A percentile compares a stretch with the other conserved stretches of the same genome.
Evolutionary conservation across 2,888 invertebrate species (phyloP).

Genomic region (Acronicta psi): DNA sequence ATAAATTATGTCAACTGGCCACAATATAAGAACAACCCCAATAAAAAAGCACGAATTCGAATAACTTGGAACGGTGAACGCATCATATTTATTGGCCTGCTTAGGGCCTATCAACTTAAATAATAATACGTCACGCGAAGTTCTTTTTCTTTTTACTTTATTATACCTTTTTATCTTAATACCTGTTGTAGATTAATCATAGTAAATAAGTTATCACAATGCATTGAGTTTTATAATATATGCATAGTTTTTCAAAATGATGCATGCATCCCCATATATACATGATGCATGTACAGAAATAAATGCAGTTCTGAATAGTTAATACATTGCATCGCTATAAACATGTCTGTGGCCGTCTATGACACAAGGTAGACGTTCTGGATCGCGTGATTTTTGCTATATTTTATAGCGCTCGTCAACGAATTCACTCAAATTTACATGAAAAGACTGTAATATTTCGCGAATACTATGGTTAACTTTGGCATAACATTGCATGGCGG

Average conservation of each 20-base stretch:
- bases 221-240: not conserved
- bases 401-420: slow-evolving; percentile 59
- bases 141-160: not conserved
- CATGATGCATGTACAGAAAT: not conserved
- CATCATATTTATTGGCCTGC: slow-evolving; percentile 53
- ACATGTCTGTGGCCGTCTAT: slow-evolving; percentile 31
- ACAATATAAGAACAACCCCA: slow-evolving; percentile 18
- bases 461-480: slow-evolving; percentile 59
- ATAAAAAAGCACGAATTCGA: slow-evolving; percentile 43
- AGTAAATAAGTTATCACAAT: no score
- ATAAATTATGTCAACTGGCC: slow-evolving; percentile 5
- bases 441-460: slow-evolving; percentile 68
- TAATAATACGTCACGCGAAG: slow-evolving; percentile 56
- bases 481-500: slow-evolving; percentile 63
- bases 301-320: slow-evolving; percentile 13
- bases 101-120: slow-evolving; percentile 49
- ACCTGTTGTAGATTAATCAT: no score
- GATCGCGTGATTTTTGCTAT: slow-evolving; percentile 66
- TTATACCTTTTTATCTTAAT: not conserved
- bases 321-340: slow-evolving; percentile 30
- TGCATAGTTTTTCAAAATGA: not conserved
- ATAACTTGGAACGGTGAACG: slow-evolving; percentile 55
- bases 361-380: slow-evolving; percentile 61
- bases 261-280: not conserved
- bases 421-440: slow-evolving; percentile 70